A percentile compares a stretch with the other conserved stretches of the same genome.
These are phyloP conservation scores for Stegophylla sp. DNA, from an alignment of 2,888 invertebrate species.

Conservation along the genomic window DNA sequence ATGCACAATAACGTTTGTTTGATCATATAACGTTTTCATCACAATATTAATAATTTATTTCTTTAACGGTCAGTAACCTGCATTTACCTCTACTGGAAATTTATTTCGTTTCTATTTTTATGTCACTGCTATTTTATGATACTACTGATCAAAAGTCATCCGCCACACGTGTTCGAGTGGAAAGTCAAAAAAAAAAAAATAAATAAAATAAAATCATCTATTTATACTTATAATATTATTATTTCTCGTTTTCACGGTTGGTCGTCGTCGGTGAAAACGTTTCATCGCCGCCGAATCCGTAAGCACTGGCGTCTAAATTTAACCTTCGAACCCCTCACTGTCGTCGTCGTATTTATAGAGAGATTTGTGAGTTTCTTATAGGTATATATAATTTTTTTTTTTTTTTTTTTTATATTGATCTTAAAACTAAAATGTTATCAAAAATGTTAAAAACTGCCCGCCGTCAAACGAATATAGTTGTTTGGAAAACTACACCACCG, in stretches of 20 bases:
- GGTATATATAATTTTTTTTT: too few relatives aligned
- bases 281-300: not conserved
- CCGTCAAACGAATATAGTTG: too few relatives aligned
- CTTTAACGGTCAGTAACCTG: not conserved
- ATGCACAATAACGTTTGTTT: too few relatives aligned
- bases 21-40: too few relatives aligned
- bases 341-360: too few relatives aligned
- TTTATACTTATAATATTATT: constrained; percentile 15
- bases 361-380: too few relatives aligned
- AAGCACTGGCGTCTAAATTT: constrained; percentile 14
- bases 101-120: not conserved
- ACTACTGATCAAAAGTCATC: not conserved
- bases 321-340: not conserved
- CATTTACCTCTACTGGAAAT: not conserved
- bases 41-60: too few relatives aligned
- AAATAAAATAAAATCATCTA: too few relatives aligned
- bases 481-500: too few relatives aligned
- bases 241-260: not conserved
- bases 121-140: not conserved
- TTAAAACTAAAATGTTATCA: too few relatives aligned
- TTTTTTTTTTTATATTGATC: too few relatives aligned
- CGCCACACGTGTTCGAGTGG: not conserved
- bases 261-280: not conserved
- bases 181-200: constrained; percentile 9
- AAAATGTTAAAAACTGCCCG: too few relatives aligned